Base-by-base conservation (phyloP, 1,140 invertebrate species). In the Bombyx mandarina region DNA sequence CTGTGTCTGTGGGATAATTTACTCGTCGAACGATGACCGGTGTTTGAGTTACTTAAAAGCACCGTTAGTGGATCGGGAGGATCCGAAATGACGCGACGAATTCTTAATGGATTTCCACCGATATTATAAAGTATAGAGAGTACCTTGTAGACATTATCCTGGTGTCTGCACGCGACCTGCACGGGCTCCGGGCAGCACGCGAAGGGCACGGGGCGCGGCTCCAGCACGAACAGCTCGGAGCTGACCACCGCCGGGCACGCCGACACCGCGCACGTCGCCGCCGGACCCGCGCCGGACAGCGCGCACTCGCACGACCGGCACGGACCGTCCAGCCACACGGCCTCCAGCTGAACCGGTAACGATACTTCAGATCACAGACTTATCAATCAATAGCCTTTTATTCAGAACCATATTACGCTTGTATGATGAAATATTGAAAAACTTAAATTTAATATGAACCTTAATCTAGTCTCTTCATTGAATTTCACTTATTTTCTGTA, bases 321-420 rank as follows among this genome's bases (percentile, higher is more conserved):
- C 3, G 91, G 90, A 1, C 93, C 93, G 69, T 94, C 93, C 60
- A 89, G 65, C 93, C 93, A 94, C 2, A 75, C 88, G 9, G 91
- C 88, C 43, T 91, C 90, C 50, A 82, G 50, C 88, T 90, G 55
- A 3, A 43, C 35, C 22, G 22, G 1, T 0, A 2, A 49, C 48
- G 22, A 5, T 9, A 10, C 22, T 54, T 26, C 26, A 52, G 43
- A 42, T 42, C 1, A 35, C 26, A 35, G 26, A 35, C 4, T 1
- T 35, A 35, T 35, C 22, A 52, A 35, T 52, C 2, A 6, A 48
- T 48, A 12, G 6, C 12, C 0, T 18, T 18, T 18, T 18, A 18
- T 18, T 18, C 12, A 18, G 12, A 18, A 18, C 12, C 12, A 18
- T 18, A 18, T 18, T 18, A 18, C 12, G 12, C 12, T 18, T 18